Conservation (phyloP, 2,797 vertebrate species). For the Crax fasciolata region DNA sequence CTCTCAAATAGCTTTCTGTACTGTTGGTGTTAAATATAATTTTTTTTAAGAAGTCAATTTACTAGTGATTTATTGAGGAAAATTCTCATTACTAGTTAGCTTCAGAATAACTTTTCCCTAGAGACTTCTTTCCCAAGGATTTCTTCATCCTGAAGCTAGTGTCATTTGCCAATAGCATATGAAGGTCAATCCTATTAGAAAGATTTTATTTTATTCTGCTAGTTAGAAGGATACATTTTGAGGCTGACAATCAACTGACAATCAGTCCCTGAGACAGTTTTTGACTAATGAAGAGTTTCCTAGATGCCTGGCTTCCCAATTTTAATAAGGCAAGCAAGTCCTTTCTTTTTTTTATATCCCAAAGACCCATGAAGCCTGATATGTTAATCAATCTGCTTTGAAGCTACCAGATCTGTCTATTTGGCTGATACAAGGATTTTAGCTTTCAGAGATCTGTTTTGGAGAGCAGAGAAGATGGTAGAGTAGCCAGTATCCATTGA, state of each 20-base stretch:
- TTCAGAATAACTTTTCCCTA: background rate
- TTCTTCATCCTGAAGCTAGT: background rate
- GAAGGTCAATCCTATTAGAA: background rate
- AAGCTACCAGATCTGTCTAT: background rate
- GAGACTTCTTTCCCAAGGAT: background rate
- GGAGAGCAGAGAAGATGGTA: background rate
- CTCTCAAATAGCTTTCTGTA: background rate
- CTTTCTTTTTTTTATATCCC: background rate
- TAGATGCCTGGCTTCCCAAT: background rate
- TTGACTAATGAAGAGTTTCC: background rate
- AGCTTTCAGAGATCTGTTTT: background rate
- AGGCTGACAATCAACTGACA: background rate
- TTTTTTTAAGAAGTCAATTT: conserved; percentile 8
- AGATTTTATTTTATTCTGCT: background rate
- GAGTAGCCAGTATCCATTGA: background rate
- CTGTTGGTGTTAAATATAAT: background rate
- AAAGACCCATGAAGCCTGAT: background rate
- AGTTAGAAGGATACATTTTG: background rate
- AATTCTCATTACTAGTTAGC: background rate
- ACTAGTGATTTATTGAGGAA: background rate
- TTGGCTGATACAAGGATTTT: background rate
- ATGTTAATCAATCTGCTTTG: background rate
- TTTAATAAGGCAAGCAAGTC: background rate
- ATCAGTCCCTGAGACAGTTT: background rate
- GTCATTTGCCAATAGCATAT: background rate